Evolutionary conservation across 1,140 invertebrate genomes (phyloP).

Genomic region (Magallana ariakensis): DNA sequence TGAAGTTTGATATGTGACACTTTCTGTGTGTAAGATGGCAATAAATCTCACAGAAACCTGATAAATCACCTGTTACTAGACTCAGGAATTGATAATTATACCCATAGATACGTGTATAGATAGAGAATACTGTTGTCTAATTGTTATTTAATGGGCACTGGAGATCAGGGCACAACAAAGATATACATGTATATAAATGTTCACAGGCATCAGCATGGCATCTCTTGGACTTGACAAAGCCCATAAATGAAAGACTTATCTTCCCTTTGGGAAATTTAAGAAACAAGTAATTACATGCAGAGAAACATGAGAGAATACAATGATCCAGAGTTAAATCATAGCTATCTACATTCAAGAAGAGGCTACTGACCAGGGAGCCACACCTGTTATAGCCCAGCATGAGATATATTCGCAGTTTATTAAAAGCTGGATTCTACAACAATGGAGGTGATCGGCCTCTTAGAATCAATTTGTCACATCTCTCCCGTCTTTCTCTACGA

Average conservation of each 20-base stretch:
- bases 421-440: background rate
- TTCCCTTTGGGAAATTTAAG: too few species aligned
- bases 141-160: constrained; percentile 7
- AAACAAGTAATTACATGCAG: too few species aligned
- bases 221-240: too few species aligned
- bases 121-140: background rate
- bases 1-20: constrained; percentile 16
- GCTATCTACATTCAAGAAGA: background rate
- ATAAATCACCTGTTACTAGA: background rate
- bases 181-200: too few species aligned
- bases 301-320: too few species aligned
- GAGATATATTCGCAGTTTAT: background rate
- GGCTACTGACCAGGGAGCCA: background rate
- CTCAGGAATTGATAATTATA: background rate
- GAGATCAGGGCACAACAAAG: too few species aligned
- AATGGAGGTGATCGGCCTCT: background rate
- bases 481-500: background rate
- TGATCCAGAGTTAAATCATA: too few species aligned
- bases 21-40: background rate
- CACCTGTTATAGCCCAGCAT: background rate
- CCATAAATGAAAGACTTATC: too few species aligned
- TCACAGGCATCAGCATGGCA: too few species aligned
- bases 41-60: constrained; percentile 18
- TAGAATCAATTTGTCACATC: constrained; percentile 14
- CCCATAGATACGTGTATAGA: background rate